Base-by-base conservation (phyloP, 1,140 invertebrate genomes). In the Nasonia longicornis region DNA sequence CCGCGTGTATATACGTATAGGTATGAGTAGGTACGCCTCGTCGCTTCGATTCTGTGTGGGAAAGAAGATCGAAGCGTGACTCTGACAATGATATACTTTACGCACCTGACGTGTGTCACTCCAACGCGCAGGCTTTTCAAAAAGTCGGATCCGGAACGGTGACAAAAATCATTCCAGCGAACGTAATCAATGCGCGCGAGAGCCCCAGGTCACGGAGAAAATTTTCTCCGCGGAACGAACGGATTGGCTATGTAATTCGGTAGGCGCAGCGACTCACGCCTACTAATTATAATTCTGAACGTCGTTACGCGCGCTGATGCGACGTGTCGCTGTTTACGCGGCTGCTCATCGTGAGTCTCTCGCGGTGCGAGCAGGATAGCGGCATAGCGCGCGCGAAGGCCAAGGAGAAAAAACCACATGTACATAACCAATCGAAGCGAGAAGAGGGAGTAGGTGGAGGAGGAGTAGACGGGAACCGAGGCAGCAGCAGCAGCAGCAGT, bases 251-350 rank as follows among this genome's bases (percentile, higher is more conserved):
- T 58, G 86, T 87, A 87, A 87, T 89, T 87, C 87, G 87, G 89
- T 89, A 87, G 90, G 89, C 88, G 89, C 89, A 81, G 10, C 22
- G 78, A 85, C 85, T 88, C 84, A 90, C 89, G 89, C 90, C 90
- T 90, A 90, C 89, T 91, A 91, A 91, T 91, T 90, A 91, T 87
- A 85, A 87, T 87, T 87, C 85, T 86, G 86, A 85, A 88, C 84
- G 86, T 88, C 84, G 86, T 87, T 87, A 86, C 85, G 85, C 52
- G 78, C 29, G 83, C 70, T 79, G 80, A 85, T 85, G 86, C 82
- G 80, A 75, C 52, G 85, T 85, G 83, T 69, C 66, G 70, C 77
- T 79, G 38, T 38, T 26, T 66, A 31, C 35, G 63, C 63, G 63
- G 42, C 11, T 16, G 71, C 71, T 42, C 69, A 45, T 42, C 70